Percentiles rank a stretch among this genome's conserved stretches.
Evolutionary conservation across 2,888 invertebrate species (phyloP).

Genomic region (Drosophila cognata): DNA sequence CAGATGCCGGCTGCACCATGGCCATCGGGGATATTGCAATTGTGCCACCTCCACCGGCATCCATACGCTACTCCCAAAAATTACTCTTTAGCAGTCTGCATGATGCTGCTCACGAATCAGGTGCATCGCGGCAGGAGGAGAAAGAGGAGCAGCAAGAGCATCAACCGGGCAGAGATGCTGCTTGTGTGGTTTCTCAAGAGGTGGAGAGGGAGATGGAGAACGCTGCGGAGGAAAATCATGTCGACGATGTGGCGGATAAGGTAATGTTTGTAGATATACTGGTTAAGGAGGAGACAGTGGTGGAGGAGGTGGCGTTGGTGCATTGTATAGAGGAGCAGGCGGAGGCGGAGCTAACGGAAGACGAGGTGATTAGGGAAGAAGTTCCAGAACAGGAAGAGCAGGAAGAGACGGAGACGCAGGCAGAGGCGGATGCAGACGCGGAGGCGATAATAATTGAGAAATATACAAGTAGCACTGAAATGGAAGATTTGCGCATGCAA

Average conservation of each 20-base stretch:
- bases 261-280: not conserved
- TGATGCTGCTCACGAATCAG: not conserved
- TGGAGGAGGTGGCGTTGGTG: not conserved
- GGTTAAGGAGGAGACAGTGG: not conserved
- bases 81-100: not conserved
- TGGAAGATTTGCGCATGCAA: conserved; percentile 28
- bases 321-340: not conserved
- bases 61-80: conserved; percentile 13
- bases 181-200: not conserved
- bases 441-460: not conserved
- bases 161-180: not conserved
- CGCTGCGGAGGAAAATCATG: too few relatives aligned
- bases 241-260: not conserved
- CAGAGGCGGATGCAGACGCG: not conserved
- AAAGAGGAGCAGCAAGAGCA: not conserved
- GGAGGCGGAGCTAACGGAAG: not conserved
- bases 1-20: not conserved
- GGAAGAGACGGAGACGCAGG: not conserved
- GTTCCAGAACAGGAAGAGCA: not conserved
- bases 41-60: conserved; percentile 45
- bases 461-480: not conserved
- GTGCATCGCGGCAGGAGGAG: not conserved
- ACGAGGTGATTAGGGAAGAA: not conserved
- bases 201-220: too few relatives aligned
- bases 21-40: conserved; percentile 20